Base-by-base conservation (phyloP, 2,113 vertebrate species). In the Lepidothrix coronata region DNA sequence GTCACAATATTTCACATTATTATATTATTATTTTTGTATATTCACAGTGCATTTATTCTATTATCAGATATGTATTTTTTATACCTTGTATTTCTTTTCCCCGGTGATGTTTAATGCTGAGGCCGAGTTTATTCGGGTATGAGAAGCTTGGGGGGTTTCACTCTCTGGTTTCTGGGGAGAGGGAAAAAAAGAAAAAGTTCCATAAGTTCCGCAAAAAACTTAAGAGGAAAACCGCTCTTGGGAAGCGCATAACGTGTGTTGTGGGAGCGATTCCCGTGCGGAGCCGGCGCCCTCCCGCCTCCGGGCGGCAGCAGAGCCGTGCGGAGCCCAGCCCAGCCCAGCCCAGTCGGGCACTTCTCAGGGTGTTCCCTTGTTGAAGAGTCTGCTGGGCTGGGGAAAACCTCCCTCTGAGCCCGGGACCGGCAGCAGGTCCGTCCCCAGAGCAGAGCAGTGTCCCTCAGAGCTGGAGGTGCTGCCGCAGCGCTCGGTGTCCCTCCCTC, bases 301-400 rank as follows among this genome's bases (percentile, higher is more conserved):
- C 81, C 75, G 84, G 96, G 87, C 67, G 96, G 95, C 82, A 95
- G 95, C 92, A 96, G 81, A 88, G 81, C 30, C 72, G 76, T 65
- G 93, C 89, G 35, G 88, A 89, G 70, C 54, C 54, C 11, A 31
- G 54, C 55, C 31, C 31, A 21, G 57, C 12, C 8, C 7, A 57
- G 17, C 35, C 24, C 24, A 27, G 49, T 9, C 37, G 37, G 37
- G 37, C 37, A 37, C 37, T 37, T 37, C 37, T 37, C 37, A 37
- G 9, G 9, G 37, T 37, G 37, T 37, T 37, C 37, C 37, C 37
- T 37, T 37, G 37, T 37, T 9, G 37, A 37, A 37, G 37, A 37
- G 9, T 37, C 37, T 37, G 39, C 39, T 39, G 39, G 10, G 39
- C 39, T 39, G 39, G 39, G 11, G 39, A 39, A 39, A 39, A 39